Percentiles rank a stretch among this genome's conserved stretches.
phyloP scores from a whole-genome alignment of 2,113 vertebrate genomes.

The Ailurus styani region DNA sequence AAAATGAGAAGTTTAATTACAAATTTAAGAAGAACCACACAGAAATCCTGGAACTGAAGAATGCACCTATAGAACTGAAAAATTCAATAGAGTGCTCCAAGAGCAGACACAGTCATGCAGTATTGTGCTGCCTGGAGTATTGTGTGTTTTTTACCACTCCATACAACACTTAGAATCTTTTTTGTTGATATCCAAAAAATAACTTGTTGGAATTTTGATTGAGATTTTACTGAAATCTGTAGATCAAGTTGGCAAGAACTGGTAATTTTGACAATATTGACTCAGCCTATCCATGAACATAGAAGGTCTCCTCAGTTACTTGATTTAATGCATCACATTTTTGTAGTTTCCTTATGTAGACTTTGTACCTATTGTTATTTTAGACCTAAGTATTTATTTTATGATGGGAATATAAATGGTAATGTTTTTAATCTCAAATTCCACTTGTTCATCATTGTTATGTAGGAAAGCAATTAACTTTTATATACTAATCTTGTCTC shows the following conservation, averaged over 20 bases:
- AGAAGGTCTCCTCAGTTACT: not conserved
- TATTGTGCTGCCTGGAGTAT: not conserved
- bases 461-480: not conserved
- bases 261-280: not conserved
- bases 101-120: not conserved
- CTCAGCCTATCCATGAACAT: not conserved
- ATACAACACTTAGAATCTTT: not conserved
- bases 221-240: not conserved
- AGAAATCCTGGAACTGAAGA: not conserved
- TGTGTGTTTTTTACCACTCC: not conserved
- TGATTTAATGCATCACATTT: not conserved
- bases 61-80: not conserved
- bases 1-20: not conserved
- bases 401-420: not conserved
- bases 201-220: not conserved
- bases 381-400: not conserved
- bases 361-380: not conserved
- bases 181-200: not conserved
- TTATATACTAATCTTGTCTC: not conserved
- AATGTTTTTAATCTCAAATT: not conserved
- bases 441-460: not conserved
- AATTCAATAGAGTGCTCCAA: not conserved
- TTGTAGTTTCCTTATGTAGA: not conserved
- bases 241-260: not conserved
- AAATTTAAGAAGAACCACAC: not conserved